These are phyloP conservation scores for Ictalurus punctatus DNA, from an alignment of 2,113 vertebrate species.

Conservation along the genomic window DNA sequence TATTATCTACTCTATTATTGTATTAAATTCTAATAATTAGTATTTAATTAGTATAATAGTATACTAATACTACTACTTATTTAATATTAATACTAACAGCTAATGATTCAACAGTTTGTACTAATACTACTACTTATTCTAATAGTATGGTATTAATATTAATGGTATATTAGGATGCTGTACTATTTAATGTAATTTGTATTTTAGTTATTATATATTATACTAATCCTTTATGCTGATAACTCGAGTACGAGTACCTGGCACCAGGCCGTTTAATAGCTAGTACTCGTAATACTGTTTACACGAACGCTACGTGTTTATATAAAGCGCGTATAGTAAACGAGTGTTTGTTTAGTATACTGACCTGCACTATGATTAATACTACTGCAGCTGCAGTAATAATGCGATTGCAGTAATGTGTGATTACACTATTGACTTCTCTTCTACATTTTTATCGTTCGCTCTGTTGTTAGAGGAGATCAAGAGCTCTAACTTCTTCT, in stretches of 20 bases:
- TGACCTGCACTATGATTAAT: not conserved
- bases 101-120: not conserved
- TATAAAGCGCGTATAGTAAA: not conserved
- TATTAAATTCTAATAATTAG: not conserved
- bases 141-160: not conserved
- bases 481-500: conserved; percentile 2
- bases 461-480: not conserved
- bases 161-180: not conserved
- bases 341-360: not conserved
- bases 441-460: not conserved
- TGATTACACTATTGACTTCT: not conserved
- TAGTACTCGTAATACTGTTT: not conserved
- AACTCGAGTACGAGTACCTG: too few relatives aligned
- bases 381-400: not conserved
- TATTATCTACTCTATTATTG: not conserved
- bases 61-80: not conserved
- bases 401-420: not conserved
- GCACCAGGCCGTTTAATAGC: not conserved
- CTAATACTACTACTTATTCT: not conserved
- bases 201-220: not conserved
- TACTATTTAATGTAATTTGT: not conserved
- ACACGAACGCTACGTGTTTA: not conserved
- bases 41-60: not conserved
- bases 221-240: not conserved
- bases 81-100: not conserved